Base-by-base conservation (phyloP, 2,888 invertebrate species). In the Pseudococcus longispinus region DNA sequence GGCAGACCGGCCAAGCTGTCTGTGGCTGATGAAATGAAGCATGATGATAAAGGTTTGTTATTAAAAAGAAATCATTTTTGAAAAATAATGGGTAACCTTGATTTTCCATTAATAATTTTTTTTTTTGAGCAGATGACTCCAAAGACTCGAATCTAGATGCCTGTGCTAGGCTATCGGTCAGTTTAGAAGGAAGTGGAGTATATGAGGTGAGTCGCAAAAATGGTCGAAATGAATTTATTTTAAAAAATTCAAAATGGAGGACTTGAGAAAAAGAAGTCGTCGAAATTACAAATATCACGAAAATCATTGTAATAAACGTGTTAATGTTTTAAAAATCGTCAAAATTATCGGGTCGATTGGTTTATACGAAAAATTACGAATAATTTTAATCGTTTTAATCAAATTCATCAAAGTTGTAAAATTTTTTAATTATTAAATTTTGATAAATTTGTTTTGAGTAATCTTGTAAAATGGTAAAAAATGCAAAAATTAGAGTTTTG, bases 1-100 rank as follows among this genome's bases (percentile, higher is more conserved):
- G 98, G 98, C 0, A 93, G 97, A 77, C 85, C 85, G 15, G 85
- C 85, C 29, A 85, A 85, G 26, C 23, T 85, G 18, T 44, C 74
- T 42, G 46, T 85, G 9, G 9, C 42, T 44, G 77, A 85, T 85
- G 77, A 42, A 29, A 44, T 85, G 74, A 85, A 85, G 32, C 70
- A 85, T 20, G 42, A 70, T 4, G 42, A 51, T 51, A 85, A 77
- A 46, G 85, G 85, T 85, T 13, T 11, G 74, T 74, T 32, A 29
- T 1, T 1, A 15, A 51, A 29, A 32, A 37, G 2, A 2, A 13
- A 5, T 20, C 23, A 15, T 37, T 42, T 51, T 51, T 51, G 5
- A 46, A 37, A 37, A 37, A 37, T 46, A 13, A 0, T 11, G 3
- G 18, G 4, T n/a, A 51, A n/a, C 32, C 8, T 18, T 51, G 51